Conservation (phyloP, 1,140 invertebrate species). For the Scaptomyza graminum region DNA sequence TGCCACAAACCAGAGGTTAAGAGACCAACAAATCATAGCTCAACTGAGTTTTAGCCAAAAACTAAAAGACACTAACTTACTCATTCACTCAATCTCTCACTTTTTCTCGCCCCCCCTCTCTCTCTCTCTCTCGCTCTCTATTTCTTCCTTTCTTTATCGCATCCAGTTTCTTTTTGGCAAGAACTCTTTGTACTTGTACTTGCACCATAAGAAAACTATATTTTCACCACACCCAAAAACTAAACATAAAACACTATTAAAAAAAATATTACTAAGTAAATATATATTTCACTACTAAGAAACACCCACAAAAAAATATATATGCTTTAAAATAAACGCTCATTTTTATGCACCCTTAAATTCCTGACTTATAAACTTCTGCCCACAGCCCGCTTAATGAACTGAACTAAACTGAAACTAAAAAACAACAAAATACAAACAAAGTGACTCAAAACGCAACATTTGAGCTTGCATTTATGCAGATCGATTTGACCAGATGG, state of each 20-base stretch:
- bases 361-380: conserved; percentile 56
- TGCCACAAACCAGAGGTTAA: conserved; percentile 41
- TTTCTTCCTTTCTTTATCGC: conserved; percentile 16
- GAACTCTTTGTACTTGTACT: conserved; percentile 73
- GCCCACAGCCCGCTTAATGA: conserved; percentile 46
- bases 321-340: conserved; percentile 45
- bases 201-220: conserved; percentile 50
- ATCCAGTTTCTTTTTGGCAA: conserved; percentile 56
- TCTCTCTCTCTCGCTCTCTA: conserved; percentile 2
- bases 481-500: conserved; percentile 82
- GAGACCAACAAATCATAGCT: conserved; percentile 23
- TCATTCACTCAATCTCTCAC: conserved; percentile 27
- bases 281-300: conserved; percentile 41
- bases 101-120: background rate
- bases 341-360: conserved; percentile 69
- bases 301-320: conserved; percentile 32
- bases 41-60: conserved; percentile 10
- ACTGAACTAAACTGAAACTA: conserved; percentile 52
- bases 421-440: conserved; percentile 27
- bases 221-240: conserved; percentile 8
- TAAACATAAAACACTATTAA: conserved; percentile 29
- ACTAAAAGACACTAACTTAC: conserved; percentile 9
- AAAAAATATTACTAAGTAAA: conserved; percentile 42
- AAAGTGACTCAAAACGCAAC: conserved; percentile 61
- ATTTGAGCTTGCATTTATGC: conserved; percentile 81